Evolutionary conservation across 2,888 invertebrate species (phyloP).

Genomic region (Eutolmus rufibarbis): DNA sequence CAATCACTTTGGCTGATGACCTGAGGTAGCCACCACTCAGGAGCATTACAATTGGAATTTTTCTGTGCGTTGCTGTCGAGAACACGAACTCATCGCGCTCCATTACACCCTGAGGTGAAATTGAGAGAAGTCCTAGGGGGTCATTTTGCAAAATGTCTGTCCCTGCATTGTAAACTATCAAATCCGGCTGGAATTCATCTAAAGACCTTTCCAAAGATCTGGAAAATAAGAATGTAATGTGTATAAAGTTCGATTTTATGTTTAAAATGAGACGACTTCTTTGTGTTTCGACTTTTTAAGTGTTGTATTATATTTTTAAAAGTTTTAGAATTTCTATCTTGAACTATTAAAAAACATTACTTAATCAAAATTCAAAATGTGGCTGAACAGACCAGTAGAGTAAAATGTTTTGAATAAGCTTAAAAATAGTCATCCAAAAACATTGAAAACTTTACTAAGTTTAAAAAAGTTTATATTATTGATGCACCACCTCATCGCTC

Average conservation of each 20-base stretch:
- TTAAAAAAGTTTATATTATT: too few species aligned
- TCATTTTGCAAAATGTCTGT: constrained; percentile 84
- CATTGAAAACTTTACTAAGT: too few species aligned
- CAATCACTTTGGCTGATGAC: constrained; percentile 80
- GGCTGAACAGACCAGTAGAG: too few species aligned
- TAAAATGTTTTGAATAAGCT: too few species aligned
- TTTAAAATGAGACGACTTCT: not conserved
- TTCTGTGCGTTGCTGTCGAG: constrained; percentile 68
- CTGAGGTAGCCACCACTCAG: constrained; percentile 87
- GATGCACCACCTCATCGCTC: too few species aligned
- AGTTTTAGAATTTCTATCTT: too few species aligned
- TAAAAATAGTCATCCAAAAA: too few species aligned
- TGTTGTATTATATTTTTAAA: too few species aligned
- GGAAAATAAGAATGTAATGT: constrained; percentile 49
- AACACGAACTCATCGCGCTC: constrained; percentile 86
- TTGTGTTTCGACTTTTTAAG: too few species aligned
- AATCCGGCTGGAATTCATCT: constrained; percentile 76
- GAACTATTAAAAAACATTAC: too few species aligned
- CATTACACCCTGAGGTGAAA: constrained; percentile 82
- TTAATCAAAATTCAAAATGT: too few species aligned
- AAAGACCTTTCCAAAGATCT: constrained; percentile 75
- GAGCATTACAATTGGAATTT: constrained; percentile 84
- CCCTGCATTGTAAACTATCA: constrained; percentile 92
- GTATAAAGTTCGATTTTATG: not conserved
- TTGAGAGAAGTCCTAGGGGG: constrained; percentile 75